Conservation (phyloP, 2,113 vertebrate genomes). For the Perccottus glenii region DNA sequence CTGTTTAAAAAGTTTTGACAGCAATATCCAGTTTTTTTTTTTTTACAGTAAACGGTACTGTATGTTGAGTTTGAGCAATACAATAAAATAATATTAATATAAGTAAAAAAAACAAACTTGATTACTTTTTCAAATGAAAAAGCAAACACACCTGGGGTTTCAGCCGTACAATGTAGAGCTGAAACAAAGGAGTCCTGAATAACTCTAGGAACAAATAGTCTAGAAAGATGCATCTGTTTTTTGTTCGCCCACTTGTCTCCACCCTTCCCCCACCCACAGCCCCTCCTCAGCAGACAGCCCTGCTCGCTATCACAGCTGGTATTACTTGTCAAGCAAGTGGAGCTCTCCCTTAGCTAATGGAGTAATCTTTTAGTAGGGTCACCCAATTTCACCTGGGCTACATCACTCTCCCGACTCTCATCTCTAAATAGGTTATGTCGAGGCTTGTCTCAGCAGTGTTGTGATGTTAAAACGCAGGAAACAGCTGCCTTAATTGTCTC, state of each 20-base stretch:
- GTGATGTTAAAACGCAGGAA: conserved; percentile 27
- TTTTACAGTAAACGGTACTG: conserved; percentile 17
- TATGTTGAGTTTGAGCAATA: conserved; percentile 38
- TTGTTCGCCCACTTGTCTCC: conserved; percentile 65
- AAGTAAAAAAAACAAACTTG: conserved; percentile 46
- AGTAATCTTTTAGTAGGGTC: conserved; percentile 67
- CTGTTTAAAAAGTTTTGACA: neutral
- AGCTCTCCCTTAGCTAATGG: conserved; percentile 73
- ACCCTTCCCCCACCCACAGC: conserved; percentile 52
- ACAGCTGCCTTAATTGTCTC: conserved; percentile 48
- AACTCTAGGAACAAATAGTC: conserved; percentile 57
- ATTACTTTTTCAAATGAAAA: conserved; percentile 43
- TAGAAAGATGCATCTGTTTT: conserved; percentile 70
- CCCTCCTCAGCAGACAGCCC: conserved; percentile 43
- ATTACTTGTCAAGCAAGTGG: conserved; percentile 72
- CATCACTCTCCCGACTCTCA: conserved; percentile 52
- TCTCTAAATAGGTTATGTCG: conserved; percentile 57
- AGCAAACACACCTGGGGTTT: conserved; percentile 23
- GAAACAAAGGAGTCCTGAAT: conserved; percentile 28
- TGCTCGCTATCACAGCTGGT: conserved; percentile 76
- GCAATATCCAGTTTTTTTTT: neutral
- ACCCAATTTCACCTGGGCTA: conserved; percentile 69
- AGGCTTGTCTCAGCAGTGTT: conserved; percentile 29
- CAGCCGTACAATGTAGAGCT: conserved; percentile 18
- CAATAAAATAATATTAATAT: conserved; percentile 49